Base-by-base conservation (phyloP, 1,140 invertebrate species). In the Hylaeus anthracinus region DNA sequence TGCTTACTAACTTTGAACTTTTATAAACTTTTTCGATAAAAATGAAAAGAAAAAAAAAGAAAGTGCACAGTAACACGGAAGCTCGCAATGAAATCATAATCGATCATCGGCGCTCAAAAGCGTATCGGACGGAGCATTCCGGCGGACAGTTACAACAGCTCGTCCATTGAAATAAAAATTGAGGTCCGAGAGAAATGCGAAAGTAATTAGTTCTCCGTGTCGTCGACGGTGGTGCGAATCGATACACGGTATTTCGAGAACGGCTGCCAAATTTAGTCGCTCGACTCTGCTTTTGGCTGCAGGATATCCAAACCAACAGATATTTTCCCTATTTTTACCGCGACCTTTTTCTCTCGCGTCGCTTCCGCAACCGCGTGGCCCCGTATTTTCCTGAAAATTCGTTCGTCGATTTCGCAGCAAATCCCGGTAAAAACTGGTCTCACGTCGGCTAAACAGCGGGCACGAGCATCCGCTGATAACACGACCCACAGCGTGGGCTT, bases 191-290 rank as follows among this genome's bases (percentile, higher is more conserved):
- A 51, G 45, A 79, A 79, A 79, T 70, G 70, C 70, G 70, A 79
- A 73, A 79, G 77, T 79, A 72, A 79, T 79, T 79, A 79, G 69
- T 72, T 65, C 60, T 65, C 51, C 61, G 77, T 79, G 77, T 79
- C 77, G 63, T 26, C 60, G 60, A 26, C n/a, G 70, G 41, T 14
- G 39, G 60, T 10, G 60, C 48, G 8, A 66, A 80, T 74, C 78
- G 72, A 80, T 80, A 75, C 43, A 43, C 26, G 51, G 41, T 74
- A 60, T 80, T 66, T 67, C 55, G 53, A 58, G 71, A 56, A 56
- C 41, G 60, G 6, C 9, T 43, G 26, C 26, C 66, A 26, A 66
- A 79, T 79, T 55, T 53, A 65, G 60, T 65, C 70, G 69, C 60
- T 63, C 66, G 53, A 79, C 58, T 39, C 39, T 43, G 41, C 6